Percentiles rank a stretch among this genome's conserved stretches.
These are phyloP conservation scores for Troides helena DNA, from an alignment of 2,888 invertebrate genomes.

Conservation along the genomic window DNA sequence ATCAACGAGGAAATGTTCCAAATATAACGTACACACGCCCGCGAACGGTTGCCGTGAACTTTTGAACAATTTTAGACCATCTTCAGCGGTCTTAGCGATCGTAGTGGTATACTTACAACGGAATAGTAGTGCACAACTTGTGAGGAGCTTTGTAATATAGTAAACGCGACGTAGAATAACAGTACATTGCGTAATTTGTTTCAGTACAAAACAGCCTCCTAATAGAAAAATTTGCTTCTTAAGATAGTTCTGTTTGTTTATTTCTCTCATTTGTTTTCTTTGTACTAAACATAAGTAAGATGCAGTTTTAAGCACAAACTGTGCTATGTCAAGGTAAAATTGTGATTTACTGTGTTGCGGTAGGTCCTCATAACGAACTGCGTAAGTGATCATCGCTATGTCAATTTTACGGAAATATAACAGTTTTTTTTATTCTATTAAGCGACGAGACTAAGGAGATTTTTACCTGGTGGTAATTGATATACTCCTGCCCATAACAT, in stretches of 20 bases:
- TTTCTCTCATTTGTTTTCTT: conserved; percentile 17
- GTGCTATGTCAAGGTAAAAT: conserved; percentile 9
- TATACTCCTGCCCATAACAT: no score
- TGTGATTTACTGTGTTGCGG: conserved; percentile 12
- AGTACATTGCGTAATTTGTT: conserved; percentile 39
- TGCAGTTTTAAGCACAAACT: conserved; percentile 7
- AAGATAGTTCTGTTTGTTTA: not conserved
- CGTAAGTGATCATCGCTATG: not conserved
- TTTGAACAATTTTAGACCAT: conserved; percentile 15
- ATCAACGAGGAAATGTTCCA: conserved; percentile 23
- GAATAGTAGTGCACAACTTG: not conserved
- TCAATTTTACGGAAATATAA: no score
- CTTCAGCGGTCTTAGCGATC: conserved; percentile 7
- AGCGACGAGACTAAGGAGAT: no score
- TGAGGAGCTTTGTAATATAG: conserved; percentile 12
- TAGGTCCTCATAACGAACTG: conserved; percentile 17
- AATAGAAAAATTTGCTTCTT: conserved; percentile 15
- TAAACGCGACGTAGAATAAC: conserved; percentile 33
- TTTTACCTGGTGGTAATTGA: no score
- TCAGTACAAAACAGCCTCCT: conserved; percentile 39
- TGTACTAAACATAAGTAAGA: not conserved
- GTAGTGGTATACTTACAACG: conserved; percentile 4
- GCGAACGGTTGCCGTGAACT: not conserved
- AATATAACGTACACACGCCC: conserved; percentile 14
- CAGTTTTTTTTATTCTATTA: no score